phyloP scores from a whole-genome alignment of 2,797 vertebrate species.

The Salmo trutta region DNA sequence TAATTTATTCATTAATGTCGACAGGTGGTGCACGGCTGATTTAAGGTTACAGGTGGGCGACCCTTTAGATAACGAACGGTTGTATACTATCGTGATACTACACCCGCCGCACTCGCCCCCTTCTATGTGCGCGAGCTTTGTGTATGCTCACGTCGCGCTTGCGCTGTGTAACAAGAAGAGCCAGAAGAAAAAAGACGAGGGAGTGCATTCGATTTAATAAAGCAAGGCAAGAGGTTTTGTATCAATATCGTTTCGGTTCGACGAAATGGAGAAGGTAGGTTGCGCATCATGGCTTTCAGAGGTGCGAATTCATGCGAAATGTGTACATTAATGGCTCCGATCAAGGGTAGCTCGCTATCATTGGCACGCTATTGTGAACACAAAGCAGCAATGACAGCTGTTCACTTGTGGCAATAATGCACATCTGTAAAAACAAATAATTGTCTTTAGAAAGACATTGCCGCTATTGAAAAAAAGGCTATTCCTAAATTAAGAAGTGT shows the following conservation, averaged over 20 bases:
- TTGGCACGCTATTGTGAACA: slow-evolving; percentile 20
- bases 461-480: too few relatives aligned
- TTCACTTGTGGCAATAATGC: slow-evolving; percentile 7
- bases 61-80: background rate
- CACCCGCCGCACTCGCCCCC: background rate
- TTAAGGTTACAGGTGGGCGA: background rate
- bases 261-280: slow-evolving; percentile 26
- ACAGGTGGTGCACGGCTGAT: background rate
- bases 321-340: slow-evolving; percentile 15
- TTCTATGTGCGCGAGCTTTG: slow-evolving; percentile 21
- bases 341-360: slow-evolving; percentile 15
- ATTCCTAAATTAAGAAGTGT: background rate
- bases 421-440: background rate
- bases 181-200: slow-evolving; percentile 24
- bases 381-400: slow-evolving; percentile 44
- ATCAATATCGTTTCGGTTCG: slow-evolving; percentile 2
- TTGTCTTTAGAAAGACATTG: background rate
- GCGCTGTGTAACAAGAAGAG: slow-evolving; percentile 26
- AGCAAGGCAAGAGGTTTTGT: slow-evolving; percentile 21
- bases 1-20: background rate
- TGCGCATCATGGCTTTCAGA: slow-evolving; percentile 3
- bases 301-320: slow-evolving; percentile 9
- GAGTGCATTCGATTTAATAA: slow-evolving; percentile 25
- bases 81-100: background rate
- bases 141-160: slow-evolving; percentile 31